Percentiles rank a stretch among this genome's conserved stretches.
phyloP scores from a whole-genome alignment of 1,140 invertebrate species.

The Matsumurasca onukii region DNA sequence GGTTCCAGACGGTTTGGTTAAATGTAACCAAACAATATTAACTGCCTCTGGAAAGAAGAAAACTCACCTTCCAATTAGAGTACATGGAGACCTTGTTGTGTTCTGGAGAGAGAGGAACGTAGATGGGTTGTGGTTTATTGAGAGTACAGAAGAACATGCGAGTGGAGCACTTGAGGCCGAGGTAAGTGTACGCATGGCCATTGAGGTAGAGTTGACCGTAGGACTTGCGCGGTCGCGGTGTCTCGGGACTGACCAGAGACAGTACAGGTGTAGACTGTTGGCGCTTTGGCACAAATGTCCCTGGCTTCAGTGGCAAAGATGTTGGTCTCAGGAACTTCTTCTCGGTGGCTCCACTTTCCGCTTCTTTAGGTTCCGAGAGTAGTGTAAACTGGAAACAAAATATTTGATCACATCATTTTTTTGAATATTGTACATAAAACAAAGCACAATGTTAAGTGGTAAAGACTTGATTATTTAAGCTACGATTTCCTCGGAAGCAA shows the following conservation, averaged over 20 bases:
- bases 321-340: constrained; percentile 74
- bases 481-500: no score
- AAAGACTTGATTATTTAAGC: no score
- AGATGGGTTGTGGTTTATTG: constrained; percentile 92
- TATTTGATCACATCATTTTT: not conserved
- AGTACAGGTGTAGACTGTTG: constrained; percentile 75
- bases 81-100: constrained; percentile 96
- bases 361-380: not conserved
- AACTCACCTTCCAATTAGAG: constrained; percentile 84
- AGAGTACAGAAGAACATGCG: constrained; percentile 90
- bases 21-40: no score
- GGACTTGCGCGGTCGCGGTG: constrained; percentile 82
- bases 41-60: no score
- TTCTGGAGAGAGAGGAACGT: constrained; percentile 72
- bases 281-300: constrained; percentile 73
- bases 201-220: constrained; percentile 85
- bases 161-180: constrained; percentile 88
- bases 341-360: constrained; percentile 20
- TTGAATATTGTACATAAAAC: not conserved
- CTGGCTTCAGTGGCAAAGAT: constrained; percentile 76
- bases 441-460: no score
- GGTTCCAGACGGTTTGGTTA: no score
- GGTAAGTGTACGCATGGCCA: constrained; percentile 89
- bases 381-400: not conserved
- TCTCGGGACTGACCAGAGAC: constrained; percentile 84